Base-by-base conservation (phyloP, 2,113 vertebrate species). In the Microtus richardsoni region DNA sequence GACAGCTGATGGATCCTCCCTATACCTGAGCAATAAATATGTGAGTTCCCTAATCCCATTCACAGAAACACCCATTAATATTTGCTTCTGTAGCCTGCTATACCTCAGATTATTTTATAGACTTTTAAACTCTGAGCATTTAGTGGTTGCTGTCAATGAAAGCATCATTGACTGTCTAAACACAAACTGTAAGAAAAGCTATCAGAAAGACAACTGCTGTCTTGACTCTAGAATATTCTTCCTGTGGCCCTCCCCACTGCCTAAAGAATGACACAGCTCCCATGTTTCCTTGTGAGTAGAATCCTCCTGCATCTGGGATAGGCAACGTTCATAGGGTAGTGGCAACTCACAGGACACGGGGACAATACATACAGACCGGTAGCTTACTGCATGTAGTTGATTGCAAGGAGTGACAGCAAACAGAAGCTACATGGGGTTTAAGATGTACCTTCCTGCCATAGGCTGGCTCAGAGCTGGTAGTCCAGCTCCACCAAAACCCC, bases 11-110 rank as follows among this genome's bases (percentile, higher is more conserved):
- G 94, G 83, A 87, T 91, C 91, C 33, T 98, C 71, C 96, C 98
- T 83, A 80, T 96, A 91, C 68, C 94, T 95, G 97, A 96, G 95
- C 97, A 98, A 95, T 98, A 97, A 98, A 96, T 88, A 88, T 0
- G 98, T 99, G 97, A 96, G 98, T 98, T 96, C 83, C 44, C 89
- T 36, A 33, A 78, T 94, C 97, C 95, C 83, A 58, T 92, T 13
- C 66, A 33, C 85, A 82, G 16, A 79, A 91, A 52, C 8, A 5
- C 62, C 91, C 62, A 39, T 95, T 83, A 88, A 24, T 77, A 74
- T 73, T 73, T 96, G n/a, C 79, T 95, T 89, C 82, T 19, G 92
- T 58, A 73, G 21, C 79, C 11, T 24, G 75, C 36, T 89, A 73
- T 77, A 44, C 1, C 5, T 60, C 82, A 85, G 94, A 41, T 91